A percentile compares a stretch with the other conserved stretches of the same genome.
Conservation (phyloP, 30 jellyfish, hydroid and myxozoan genomes). For the Catostylus mosaicus region DNA sequence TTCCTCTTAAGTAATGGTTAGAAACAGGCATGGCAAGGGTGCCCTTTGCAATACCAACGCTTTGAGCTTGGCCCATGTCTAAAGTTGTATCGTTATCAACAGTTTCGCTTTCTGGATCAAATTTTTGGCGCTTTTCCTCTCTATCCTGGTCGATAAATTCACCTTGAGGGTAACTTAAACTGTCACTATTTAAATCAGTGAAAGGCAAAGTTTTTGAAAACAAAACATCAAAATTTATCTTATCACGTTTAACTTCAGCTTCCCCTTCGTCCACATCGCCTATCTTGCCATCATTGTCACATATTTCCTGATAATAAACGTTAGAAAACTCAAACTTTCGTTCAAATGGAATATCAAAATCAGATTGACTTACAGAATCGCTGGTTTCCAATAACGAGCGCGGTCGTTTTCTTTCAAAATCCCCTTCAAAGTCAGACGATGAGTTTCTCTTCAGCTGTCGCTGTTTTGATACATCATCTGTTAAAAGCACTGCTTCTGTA, state of each 20-base stretch:
- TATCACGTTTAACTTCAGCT: neutral
- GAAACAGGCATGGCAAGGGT: conserved; percentile 72
- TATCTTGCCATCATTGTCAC: neutral
- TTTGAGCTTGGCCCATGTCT: conserved; percentile 59
- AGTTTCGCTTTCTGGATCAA: neutral
- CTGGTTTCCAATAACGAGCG: neutral
- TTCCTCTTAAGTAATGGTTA: conserved; percentile 29
- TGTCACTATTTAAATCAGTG: neutral
- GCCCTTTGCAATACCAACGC: conserved; percentile 46
- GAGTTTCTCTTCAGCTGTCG: conserved; percentile 23
- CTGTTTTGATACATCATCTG: conserved; percentile 13
- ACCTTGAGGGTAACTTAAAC: neutral
- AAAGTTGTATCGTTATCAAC: neutral
- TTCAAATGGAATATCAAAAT: conserved; percentile 53
- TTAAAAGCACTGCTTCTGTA: neutral
- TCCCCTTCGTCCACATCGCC: conserved; percentile 1
- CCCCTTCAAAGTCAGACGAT: conserved; percentile 1
- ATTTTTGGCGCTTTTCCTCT: neutral
- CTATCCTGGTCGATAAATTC: neutral
- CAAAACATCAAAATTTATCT: neutral
- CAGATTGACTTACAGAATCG: conserved; percentile 24
- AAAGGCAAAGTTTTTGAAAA: neutral
- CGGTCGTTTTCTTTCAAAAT: conserved; percentile 2
- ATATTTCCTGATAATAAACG: conserved; percentile 13
- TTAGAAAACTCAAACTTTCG: conserved; percentile 24